A percentile compares a stretch with the other conserved stretches of the same genome.
These are phyloP conservation scores for Leptinotarsa defecta DNA, from an alignment of 1,140 invertebrate genomes.

Conservation along the genomic window DNA sequence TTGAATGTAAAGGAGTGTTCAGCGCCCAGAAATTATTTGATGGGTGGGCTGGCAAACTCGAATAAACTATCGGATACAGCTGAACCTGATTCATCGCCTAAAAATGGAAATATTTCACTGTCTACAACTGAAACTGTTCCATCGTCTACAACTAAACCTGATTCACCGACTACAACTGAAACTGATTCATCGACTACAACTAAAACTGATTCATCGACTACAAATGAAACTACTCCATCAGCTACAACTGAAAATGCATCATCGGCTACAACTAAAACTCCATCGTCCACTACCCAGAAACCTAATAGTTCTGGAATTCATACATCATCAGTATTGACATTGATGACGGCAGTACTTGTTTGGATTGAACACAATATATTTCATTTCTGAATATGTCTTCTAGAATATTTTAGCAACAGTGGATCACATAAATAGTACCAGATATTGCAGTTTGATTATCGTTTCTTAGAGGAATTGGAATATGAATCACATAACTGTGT, in stretches of 20 bases:
- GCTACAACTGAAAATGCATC: no score
- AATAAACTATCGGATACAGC: not conserved
- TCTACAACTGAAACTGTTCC: not conserved
- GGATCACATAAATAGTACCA: no score
- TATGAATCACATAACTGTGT: no score
- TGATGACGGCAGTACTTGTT: not conserved
- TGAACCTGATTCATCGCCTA: not conserved
- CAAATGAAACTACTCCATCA: not conserved
- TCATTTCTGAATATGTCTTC: no score
- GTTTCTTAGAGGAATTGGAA: no score
- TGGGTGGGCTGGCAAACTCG: no score
- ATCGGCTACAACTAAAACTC: no score
- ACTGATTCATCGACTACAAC: not conserved
- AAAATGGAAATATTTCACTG: not conserved
- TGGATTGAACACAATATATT: not conserved
- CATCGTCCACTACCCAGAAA: no score
- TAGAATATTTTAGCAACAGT: no score
- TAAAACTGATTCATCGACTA: not conserved
- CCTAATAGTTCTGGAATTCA: not conserved
- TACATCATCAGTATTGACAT: not conserved
- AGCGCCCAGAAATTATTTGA: no score
- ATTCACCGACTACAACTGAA: not conserved
- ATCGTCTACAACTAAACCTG: not conserved
- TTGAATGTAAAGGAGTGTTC: not conserved
- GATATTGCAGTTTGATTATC: no score